phyloP scores from a whole-genome alignment of 1,140 invertebrate genomes.

The Oedothorax gibbosus region DNA sequence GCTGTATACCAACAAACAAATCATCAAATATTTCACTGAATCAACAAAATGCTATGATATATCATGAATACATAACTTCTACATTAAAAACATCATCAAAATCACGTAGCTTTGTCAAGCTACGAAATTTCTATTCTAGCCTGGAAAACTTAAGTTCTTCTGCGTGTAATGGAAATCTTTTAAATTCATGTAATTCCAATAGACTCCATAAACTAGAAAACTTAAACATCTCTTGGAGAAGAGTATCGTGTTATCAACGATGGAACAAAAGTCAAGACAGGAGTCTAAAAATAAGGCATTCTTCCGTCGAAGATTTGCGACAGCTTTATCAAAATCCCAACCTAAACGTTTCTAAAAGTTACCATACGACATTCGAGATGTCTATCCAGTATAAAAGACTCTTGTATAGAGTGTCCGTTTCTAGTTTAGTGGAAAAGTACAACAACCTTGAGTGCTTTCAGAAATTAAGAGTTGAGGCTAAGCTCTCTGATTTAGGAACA shows the following conservation, averaged over 20 bases:
- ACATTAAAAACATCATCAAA: slow-evolving; percentile 78
- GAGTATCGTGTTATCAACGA: background rate
- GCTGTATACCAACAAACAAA: background rate
- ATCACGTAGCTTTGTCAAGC: slow-evolving; percentile 84
- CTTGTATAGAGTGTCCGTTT: slow-evolving; percentile 42
- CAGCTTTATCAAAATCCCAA: slow-evolving; percentile 25
- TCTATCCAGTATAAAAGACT: slow-evolving; percentile 43
- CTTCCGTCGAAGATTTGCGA: slow-evolving; percentile 51
- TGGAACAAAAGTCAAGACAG: slow-evolving; percentile 76
- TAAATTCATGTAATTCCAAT: background rate
- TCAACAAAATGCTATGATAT: slow-evolving; percentile 40
- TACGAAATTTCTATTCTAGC: slow-evolving; percentile 87
- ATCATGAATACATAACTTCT: slow-evolving; percentile 76
- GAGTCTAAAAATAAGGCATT: slow-evolving; percentile 62
- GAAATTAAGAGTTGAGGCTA: background rate
- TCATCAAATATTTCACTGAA: slow-evolving; percentile 8
- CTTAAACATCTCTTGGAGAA: slow-evolving; percentile 7
- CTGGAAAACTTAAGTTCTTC: slow-evolving; percentile 76
- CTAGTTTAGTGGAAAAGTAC: slow-evolving; percentile 44
- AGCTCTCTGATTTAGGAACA: background rate
- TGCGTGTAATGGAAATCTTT: background rate
- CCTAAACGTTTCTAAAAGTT: background rate
- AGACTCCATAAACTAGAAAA: background rate
- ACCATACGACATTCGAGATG: slow-evolving; percentile 10
- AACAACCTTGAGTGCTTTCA: slow-evolving; percentile 33